Conservation (phyloP, 2,888 invertebrate species). For the Emmelina monodactyla region DNA sequence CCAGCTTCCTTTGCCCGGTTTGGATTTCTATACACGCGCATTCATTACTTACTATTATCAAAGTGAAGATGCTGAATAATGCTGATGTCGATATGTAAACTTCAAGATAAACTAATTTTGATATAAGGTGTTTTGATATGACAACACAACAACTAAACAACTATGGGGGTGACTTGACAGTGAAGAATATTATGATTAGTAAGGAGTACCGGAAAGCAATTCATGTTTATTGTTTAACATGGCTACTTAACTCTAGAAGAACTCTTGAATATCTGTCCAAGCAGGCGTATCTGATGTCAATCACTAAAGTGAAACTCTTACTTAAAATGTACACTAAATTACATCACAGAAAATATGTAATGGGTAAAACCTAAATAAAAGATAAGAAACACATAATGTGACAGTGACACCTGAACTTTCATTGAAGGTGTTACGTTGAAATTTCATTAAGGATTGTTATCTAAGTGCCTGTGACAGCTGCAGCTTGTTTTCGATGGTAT, state of each 20-base stretch:
- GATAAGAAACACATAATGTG: neutral
- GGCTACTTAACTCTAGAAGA: neutral
- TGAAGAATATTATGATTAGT: too few species aligned
- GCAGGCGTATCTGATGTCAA: conserved; percentile 3
- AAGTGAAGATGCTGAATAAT: too few species aligned
- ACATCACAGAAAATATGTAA: conserved; percentile 1
- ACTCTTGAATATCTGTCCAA: neutral
- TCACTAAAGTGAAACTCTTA: conserved; percentile 5
- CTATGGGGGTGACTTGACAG: too few species aligned
- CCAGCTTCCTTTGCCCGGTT: conserved; percentile 22
- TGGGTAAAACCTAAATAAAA: neutral
- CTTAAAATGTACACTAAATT: conserved; percentile 1
- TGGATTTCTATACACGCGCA: too few species aligned
- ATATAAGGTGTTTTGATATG: too few species aligned
- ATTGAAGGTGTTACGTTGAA: neutral
- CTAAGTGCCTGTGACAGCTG: conserved; percentile 18
- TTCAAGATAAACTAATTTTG: conserved; percentile 1
- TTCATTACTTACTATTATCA: too few species aligned
- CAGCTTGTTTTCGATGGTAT: conserved; percentile 31
- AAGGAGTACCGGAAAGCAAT: too few species aligned
- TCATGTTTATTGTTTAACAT: too few species aligned
- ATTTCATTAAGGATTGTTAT: too few species aligned
- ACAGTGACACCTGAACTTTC: neutral
- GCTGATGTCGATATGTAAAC: too few species aligned
- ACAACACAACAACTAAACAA: too few species aligned